phyloP scores from a whole-genome alignment of 2,113 vertebrate genomes.

The Mandrillus leucophaeus region DNA sequence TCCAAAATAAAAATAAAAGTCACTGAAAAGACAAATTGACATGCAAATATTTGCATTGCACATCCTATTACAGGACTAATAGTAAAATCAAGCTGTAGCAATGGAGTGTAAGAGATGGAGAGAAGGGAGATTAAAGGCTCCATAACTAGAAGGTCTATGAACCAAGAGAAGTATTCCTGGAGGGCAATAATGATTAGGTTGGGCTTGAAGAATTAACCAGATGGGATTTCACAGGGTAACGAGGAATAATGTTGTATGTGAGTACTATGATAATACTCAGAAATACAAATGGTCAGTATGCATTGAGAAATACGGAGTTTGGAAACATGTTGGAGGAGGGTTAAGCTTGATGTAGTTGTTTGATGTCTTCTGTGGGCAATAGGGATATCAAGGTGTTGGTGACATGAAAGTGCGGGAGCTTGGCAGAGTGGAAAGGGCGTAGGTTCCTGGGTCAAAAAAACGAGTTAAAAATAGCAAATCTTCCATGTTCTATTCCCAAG shows the following conservation, averaged over 20 bases:
- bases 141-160: not conserved
- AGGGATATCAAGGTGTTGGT: not conserved
- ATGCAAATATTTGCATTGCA: not conserved
- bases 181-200: not conserved
- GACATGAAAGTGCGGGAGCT: not conserved
- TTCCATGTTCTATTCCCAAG: not conserved
- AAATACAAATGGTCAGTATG: not conserved
- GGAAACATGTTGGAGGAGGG: not conserved
- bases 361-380: not conserved
- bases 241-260: not conserved
- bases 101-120: not conserved
- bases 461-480: not conserved
- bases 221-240: not conserved
- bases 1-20: not conserved
- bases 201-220: not conserved
- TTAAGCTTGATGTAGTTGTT: not conserved
- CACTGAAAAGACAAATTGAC: not conserved
- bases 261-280: not conserved
- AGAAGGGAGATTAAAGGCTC: not conserved
- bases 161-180: not conserved
- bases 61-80: not conserved
- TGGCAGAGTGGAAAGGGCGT: not conserved
- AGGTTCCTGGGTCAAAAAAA: not conserved
- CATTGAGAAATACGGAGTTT: not conserved
- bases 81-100: not conserved